Evolutionary conservation across 2,797 vertebrate species (phyloP).

Genomic region (Typhlichthys eigenmanni): DNA sequence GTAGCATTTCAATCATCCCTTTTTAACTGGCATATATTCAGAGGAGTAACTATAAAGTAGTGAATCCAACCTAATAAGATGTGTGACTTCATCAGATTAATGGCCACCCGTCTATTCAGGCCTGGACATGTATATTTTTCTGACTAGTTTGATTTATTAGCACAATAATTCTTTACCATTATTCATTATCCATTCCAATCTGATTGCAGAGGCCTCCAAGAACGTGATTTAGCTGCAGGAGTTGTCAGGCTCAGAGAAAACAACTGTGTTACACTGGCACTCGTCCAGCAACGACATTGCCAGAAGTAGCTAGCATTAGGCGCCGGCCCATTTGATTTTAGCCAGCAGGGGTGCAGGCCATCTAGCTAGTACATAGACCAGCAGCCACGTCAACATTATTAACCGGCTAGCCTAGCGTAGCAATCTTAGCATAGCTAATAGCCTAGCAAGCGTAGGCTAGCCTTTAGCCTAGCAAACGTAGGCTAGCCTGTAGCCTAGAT

Average conservation of each 20-base stretch:
- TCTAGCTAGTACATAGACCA: constrained; percentile 31
- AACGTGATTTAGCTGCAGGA: constrained; percentile 48
- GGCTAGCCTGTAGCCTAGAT: constrained; percentile 36
- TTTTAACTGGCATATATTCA: constrained; percentile 62
- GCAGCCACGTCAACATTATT: constrained; percentile 41
- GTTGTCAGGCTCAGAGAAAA: constrained; percentile 53
- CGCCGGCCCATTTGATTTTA: constrained; percentile 35
- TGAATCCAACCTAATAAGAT: constrained; percentile 43
- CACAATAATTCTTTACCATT: constrained; percentile 33
- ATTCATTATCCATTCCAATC: constrained; percentile 36
- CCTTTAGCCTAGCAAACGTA: constrained; percentile 40
- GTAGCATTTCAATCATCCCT: constrained; percentile 75
- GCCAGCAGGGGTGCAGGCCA: constrained; percentile 33
- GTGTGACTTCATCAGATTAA: constrained; percentile 57
- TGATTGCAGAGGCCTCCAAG: constrained; percentile 37
- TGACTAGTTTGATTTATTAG: constrained; percentile 34
- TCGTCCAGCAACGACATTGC: constrained; percentile 37
- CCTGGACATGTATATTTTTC: constrained; percentile 22
- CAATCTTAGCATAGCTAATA: too few species aligned
- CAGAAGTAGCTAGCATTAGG: constrained; percentile 34
- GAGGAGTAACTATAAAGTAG: constrained; percentile 52
- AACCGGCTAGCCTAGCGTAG: constrained; percentile 36
- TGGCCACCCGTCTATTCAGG: constrained; percentile 35
- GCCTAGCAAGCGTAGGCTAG: constrained; percentile 39
- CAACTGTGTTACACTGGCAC: constrained; percentile 38